phyloP scores from a whole-genome alignment of 2,113 vertebrate genomes.

The Marcusenius ussheri region DNA sequence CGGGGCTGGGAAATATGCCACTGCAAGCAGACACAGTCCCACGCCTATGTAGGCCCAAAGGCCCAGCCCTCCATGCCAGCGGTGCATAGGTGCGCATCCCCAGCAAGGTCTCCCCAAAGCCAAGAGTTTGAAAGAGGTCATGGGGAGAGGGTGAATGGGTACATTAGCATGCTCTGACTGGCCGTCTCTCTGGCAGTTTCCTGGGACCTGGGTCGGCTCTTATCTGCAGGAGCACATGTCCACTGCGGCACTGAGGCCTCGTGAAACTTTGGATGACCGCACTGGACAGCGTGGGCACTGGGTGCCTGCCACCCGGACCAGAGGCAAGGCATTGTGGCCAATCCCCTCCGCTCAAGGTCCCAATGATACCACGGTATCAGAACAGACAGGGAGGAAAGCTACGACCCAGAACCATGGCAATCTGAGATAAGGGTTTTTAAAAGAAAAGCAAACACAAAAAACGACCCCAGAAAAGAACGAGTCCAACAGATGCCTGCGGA shows the following conservation, averaged over 20 bases:
- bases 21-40: background rate
- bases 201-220: background rate
- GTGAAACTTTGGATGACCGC: background rate
- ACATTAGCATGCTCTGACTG: background rate
- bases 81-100: background rate
- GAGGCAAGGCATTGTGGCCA: background rate
- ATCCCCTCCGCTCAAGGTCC: background rate
- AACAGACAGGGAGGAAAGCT: background rate
- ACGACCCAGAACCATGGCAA: background rate
- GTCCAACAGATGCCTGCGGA: background rate
- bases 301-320: background rate
- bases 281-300: background rate
- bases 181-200: background rate
- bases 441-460: background rate
- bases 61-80: background rate
- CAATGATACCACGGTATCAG: background rate
- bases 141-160: too few relatives aligned
- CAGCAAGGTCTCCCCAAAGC: background rate
- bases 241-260: background rate
- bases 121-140: background rate
- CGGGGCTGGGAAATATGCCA: background rate
- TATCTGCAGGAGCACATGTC: constrained; percentile 13
- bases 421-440: background rate
- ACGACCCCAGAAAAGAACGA: background rate
- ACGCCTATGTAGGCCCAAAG: background rate